These are phyloP conservation scores for Palythoa grandiflora DNA, from an alignment of 92 coral and sea anemone species.

Conservation along the genomic window DNA sequence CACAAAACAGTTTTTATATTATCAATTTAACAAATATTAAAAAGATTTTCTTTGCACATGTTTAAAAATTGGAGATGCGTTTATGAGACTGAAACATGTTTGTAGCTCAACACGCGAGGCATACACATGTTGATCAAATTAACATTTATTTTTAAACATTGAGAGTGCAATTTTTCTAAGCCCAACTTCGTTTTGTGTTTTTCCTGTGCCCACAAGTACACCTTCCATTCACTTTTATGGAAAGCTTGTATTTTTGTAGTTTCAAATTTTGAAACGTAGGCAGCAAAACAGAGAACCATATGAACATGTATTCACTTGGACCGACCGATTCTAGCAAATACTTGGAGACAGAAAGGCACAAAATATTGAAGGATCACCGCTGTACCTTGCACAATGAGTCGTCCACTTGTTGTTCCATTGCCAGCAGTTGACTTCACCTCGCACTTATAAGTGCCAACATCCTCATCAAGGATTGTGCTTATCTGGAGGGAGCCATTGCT, in stretches of 20 bases:
- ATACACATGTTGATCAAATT: too few species aligned
- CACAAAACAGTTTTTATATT: not conserved
- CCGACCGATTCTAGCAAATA: not conserved
- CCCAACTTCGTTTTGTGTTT: too few species aligned
- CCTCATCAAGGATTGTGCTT: constrained; percentile 71
- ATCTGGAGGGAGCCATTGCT: constrained; percentile 82
- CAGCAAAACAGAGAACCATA: too few species aligned
- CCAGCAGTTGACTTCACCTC: constrained; percentile 84
- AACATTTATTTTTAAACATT: too few species aligned
- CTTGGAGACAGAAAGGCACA: not conserved
- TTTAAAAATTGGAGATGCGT: not conserved
- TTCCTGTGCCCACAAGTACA: too few species aligned
- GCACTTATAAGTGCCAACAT: constrained; percentile 90
- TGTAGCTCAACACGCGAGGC: too few species aligned
- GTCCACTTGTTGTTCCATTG: constrained; percentile 87
- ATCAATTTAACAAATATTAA: not conserved
- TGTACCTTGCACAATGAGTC: constrained; percentile 85
- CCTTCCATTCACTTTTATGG: too few species aligned
- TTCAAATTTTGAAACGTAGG: not conserved
- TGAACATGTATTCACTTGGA: not conserved
- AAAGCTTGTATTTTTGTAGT: too few species aligned
- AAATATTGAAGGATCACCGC: not conserved
- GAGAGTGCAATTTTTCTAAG: too few species aligned
- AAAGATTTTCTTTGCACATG: not conserved
- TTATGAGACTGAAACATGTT: too few species aligned